phyloP scores from a whole-genome alignment of 2,888 invertebrate genomes.

The Pyrocoelia pectoralis region DNA sequence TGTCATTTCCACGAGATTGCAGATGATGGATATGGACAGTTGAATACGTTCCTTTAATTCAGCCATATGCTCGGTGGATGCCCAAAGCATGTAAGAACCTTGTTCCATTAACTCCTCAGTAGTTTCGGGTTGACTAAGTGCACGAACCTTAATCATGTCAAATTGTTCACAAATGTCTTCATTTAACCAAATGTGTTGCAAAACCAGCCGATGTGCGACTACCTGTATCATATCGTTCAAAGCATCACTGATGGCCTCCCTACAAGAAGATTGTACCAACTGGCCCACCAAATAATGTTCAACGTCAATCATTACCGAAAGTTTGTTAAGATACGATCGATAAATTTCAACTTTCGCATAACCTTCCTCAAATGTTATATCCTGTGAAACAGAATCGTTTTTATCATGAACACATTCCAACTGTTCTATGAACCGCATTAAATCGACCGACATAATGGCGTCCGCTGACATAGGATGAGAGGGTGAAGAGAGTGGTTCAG shows the following conservation, averaged over 20 bases:
- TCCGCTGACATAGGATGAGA: no score
- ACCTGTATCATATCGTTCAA: constrained; percentile 67
- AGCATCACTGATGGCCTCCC: constrained; percentile 67
- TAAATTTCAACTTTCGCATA: constrained; percentile 70
- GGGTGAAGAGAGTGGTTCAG: no score
- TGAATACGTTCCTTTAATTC: constrained; percentile 75
- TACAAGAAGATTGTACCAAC: constrained; percentile 69
- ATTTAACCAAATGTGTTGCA: constrained; percentile 71
- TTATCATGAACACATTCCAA: not conserved
- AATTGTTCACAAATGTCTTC: constrained; percentile 75
- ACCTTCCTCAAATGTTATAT: constrained; percentile 66
- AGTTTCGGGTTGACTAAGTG: constrained; percentile 76
- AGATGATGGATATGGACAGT: constrained; percentile 70
- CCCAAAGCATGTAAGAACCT: constrained; percentile 79
- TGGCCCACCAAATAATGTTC: constrained; percentile 74
- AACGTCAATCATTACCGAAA: constrained; percentile 69
- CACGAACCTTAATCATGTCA: constrained; percentile 72
- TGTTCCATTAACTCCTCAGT: constrained; percentile 84
- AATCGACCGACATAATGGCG: not conserved
- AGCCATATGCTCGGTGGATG: constrained; percentile 75
- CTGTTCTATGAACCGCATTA: not conserved
- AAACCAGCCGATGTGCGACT: constrained; percentile 70
- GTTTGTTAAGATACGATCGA: constrained; percentile 66
- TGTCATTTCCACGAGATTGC: constrained; percentile 79
- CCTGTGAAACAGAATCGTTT: constrained; percentile 25